Evolutionary conservation across 2,888 invertebrate species (phyloP).

Genomic region (Augiades crinisus): DNA sequence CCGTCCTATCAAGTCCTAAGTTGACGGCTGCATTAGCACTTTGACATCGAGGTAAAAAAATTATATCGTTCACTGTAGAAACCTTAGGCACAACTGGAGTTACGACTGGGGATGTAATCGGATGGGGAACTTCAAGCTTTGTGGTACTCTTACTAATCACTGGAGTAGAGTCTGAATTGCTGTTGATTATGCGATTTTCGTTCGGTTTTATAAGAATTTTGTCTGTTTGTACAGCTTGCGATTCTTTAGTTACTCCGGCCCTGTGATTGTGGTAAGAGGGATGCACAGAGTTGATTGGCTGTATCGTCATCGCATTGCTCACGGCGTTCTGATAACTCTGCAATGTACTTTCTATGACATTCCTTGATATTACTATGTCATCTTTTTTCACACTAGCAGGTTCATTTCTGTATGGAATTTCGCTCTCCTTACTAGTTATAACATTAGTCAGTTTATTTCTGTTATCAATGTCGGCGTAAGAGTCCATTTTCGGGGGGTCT

Average conservation of each 20-base stretch:
- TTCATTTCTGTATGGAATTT: slow-evolving; percentile 62
- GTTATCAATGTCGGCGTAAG: slow-evolving; percentile 55
- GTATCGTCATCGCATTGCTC: slow-evolving; percentile 69
- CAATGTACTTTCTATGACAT: slow-evolving; percentile 58
- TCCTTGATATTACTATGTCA: slow-evolving; percentile 66
- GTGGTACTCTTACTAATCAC: slow-evolving; percentile 63
- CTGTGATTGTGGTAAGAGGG: slow-evolving; percentile 64
- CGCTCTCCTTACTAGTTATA: slow-evolving; percentile 56
- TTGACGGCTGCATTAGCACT: slow-evolving; percentile 71
- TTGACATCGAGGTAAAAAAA: slow-evolving; percentile 72
- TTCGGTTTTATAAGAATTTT: slow-evolving; percentile 56
- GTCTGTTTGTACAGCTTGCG: slow-evolving; percentile 68
- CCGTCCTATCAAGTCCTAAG: slow-evolving; percentile 62
- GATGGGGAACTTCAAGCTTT: slow-evolving; percentile 74
- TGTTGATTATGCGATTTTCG: slow-evolving; percentile 56
- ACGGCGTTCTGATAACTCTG: slow-evolving; percentile 61
- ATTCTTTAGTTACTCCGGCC: slow-evolving; percentile 60
- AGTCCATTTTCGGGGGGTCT: slow-evolving; percentile 60
- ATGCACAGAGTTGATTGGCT: slow-evolving; percentile 63
- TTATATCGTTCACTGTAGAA: slow-evolving; percentile 64
- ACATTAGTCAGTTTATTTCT: slow-evolving; percentile 52
- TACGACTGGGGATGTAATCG: slow-evolving; percentile 73
- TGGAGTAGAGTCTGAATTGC: slow-evolving; percentile 52
- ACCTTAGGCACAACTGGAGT: slow-evolving; percentile 72
- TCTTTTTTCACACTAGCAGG: slow-evolving; percentile 58